phyloP scores from a whole-genome alignment of 2,888 invertebrate genomes.

The Eristalis arbustorum region DNA sequence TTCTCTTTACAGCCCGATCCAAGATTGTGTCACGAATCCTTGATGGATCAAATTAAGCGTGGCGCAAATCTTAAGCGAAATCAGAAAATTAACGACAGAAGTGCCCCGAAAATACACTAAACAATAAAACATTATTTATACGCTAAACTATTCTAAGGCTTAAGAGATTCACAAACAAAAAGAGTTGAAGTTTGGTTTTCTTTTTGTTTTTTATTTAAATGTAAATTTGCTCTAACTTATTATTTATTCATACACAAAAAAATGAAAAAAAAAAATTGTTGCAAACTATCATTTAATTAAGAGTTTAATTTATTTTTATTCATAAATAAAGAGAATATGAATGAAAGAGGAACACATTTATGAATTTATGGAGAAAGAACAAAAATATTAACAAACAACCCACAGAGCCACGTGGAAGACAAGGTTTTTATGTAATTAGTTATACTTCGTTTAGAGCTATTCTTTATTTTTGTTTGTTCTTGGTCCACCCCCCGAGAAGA shows the following conservation, averaged over 20 bases:
- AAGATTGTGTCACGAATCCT: constrained; percentile 89
- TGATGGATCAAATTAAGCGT: constrained; percentile 96
- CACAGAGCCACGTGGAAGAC: background rate
- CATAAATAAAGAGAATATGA: background rate
- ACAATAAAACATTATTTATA: constrained; percentile 57
- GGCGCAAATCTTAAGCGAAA: constrained; percentile 91
- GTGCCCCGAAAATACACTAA: constrained; percentile 92
- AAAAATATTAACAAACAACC: background rate
- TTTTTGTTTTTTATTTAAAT: background rate
- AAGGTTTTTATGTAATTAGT: constrained; percentile 4
- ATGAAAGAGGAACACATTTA: background rate
- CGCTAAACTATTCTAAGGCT: constrained; percentile 47
- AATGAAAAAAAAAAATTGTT: constrained; percentile 20
- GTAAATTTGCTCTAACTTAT: constrained; percentile 55
- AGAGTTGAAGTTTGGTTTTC: constrained; percentile 40
- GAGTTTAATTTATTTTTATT: constrained; percentile 52
- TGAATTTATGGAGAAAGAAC: constrained; percentile 42
- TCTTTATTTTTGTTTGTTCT: constrained; percentile 11
- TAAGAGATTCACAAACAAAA: constrained; percentile 33
- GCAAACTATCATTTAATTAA: constrained; percentile 37
- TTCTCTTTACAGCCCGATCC: constrained; percentile 85
- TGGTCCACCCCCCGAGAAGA: constrained; percentile 7
- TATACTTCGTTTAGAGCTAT: constrained; percentile 14
- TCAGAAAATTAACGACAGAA: constrained; percentile 85
- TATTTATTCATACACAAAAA: constrained; percentile 51